Evolutionary conservation across 2,888 invertebrate species (phyloP).

Genomic region (Campoletis raptor): DNA sequence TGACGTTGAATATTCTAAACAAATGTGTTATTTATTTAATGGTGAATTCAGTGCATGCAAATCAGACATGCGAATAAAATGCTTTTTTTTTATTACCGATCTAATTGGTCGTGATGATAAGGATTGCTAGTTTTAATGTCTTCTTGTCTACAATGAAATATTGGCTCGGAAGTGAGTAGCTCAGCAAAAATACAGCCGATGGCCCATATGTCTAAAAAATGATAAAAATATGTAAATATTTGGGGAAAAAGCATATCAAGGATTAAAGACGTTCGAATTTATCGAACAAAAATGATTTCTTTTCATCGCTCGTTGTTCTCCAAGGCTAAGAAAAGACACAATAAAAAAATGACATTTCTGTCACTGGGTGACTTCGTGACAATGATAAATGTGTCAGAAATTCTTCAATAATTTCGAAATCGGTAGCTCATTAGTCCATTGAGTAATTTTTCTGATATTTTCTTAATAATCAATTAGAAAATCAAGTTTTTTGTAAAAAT

Average conservation of each 20-base stretch:
- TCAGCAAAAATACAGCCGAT: constrained; percentile 99
- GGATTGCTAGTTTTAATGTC: constrained; percentile 99
- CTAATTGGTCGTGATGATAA: constrained; percentile 99
- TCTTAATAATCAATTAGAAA: too few relatives aligned
- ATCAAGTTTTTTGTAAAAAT: too few relatives aligned
- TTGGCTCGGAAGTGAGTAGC: constrained; percentile 99
- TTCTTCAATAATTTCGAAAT: too few relatives aligned
- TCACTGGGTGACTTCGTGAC: too few relatives aligned
- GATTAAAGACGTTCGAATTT: not conserved
- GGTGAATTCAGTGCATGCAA: not conserved
- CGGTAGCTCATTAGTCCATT: too few relatives aligned
- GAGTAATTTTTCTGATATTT: too few relatives aligned
- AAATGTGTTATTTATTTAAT: constrained; percentile 15
- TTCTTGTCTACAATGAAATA: constrained; percentile 99
- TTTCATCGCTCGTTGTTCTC: not conserved
- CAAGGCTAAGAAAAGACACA: not conserved
- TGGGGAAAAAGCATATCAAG: not conserved
- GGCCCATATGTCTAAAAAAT: constrained; percentile 95
- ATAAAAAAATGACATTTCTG: not conserved
- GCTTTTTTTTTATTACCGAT: constrained; percentile 85
- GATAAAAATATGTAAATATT: not conserved
- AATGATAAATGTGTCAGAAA: too few relatives aligned
- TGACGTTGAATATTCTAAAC: constrained; percentile 97
- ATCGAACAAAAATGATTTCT: not conserved
- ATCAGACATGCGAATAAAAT: not conserved